These are phyloP conservation scores for Brachionus rubens DNA, from an alignment of 1,140 invertebrate genomes.

Conservation along the genomic window DNA sequence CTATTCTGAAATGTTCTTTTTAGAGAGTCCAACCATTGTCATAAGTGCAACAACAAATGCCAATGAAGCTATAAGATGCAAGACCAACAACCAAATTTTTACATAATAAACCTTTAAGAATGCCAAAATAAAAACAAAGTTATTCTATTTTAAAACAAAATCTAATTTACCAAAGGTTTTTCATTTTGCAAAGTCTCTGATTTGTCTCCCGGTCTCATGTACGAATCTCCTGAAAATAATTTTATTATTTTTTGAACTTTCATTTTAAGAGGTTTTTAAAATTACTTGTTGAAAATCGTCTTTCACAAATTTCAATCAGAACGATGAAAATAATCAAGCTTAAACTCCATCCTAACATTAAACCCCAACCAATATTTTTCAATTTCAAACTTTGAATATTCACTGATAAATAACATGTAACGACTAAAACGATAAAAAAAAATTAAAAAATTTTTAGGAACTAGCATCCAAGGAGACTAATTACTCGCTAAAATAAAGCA, in stretches of 20 bases:
- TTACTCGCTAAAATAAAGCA: conserved; percentile 8
- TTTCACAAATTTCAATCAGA: conserved; percentile 4
- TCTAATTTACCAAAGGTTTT: too few species aligned
- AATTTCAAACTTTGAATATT: neutral
- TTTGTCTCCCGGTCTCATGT: too few species aligned
- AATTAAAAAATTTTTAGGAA: neutral
- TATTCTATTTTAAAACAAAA: neutral
- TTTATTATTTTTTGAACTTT: too few species aligned
- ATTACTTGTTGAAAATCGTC: too few species aligned
- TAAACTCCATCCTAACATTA: neutral
- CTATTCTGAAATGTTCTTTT: too few species aligned
- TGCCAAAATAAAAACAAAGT: neutral
- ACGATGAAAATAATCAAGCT: conserved; percentile 21
- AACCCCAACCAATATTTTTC: conserved; percentile 22
- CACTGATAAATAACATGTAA: conserved; percentile 1
- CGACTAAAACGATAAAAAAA: conserved; percentile 10
- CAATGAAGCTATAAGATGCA: conserved; percentile 25
- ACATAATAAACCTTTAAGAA: neutral
- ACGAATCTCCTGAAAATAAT: too few species aligned
- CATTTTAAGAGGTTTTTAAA: too few species aligned
- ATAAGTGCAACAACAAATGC: conserved; percentile 23
- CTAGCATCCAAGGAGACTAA: neutral
- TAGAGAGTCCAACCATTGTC: neutral
- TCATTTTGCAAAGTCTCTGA: too few species aligned
- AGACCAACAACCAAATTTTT: neutral